phyloP scores from a whole-genome alignment of 2,797 vertebrate species.

The Chrysocyon brachyurus region DNA sequence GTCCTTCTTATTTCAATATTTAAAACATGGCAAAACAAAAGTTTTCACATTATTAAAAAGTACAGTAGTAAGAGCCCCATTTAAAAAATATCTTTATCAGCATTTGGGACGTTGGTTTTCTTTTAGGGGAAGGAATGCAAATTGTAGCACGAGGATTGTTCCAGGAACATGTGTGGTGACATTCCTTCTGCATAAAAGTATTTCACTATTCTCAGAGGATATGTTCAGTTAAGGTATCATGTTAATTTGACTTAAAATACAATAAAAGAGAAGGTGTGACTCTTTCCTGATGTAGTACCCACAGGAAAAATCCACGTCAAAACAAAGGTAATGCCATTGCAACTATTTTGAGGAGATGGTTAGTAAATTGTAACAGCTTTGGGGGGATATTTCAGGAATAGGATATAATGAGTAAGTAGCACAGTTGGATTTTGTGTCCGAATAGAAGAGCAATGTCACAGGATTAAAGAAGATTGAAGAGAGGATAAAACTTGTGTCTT shows the following conservation, averaged over 20 bases:
- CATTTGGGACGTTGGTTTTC: neutral
- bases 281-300: neutral
- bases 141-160: neutral
- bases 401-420: neutral
- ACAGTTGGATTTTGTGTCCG: neutral
- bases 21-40: constrained; percentile 14
- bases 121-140: neutral
- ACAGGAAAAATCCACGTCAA: neutral
- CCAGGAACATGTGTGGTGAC: neutral
- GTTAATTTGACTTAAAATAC: neutral
- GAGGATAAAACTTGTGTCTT: neutral
- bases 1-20: neutral
- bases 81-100: constrained; percentile 28
- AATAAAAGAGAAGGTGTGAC: neutral
- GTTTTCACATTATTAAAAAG: neutral
- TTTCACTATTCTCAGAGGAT: neutral
- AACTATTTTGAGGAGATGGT: neutral
- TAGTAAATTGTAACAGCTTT: neutral
- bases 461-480: neutral
- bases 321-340: neutral
- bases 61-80: neutral
- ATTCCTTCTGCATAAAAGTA: neutral
- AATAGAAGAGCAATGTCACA: neutral
- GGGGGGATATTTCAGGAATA: neutral
- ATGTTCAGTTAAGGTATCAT: neutral